Percentiles rank a stretch among this genome's conserved stretches.
These are phyloP conservation scores for Hippopotamus amphibius DNA, from an alignment of 2,113 vertebrate genomes.

Conservation along the genomic window DNA sequence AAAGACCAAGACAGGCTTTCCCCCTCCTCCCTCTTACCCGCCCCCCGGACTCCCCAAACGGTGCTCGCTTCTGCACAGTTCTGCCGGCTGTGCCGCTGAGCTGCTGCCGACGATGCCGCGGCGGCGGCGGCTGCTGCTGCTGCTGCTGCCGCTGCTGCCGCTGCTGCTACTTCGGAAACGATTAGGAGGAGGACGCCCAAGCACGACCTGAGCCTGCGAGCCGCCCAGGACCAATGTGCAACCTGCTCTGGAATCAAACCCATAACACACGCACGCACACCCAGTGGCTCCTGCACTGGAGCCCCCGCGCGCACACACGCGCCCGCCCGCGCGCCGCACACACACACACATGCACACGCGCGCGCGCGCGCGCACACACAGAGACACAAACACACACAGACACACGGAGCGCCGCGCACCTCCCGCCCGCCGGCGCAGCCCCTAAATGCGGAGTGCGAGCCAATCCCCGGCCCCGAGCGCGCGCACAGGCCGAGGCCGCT, in stretches of 20 bases:
- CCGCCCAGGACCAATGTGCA: slow-evolving; percentile 84
- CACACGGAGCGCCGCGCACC: background rate
- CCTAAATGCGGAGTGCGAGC: slow-evolving; percentile 67
- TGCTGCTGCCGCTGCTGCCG: slow-evolving; percentile 47
- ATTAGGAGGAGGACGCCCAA: slow-evolving; percentile 79
- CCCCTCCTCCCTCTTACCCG: slow-evolving; percentile 79
- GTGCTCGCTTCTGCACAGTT: slow-evolving; percentile 79
- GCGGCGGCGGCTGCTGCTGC: slow-evolving; percentile 1
- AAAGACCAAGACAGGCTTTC: slow-evolving; percentile 73
- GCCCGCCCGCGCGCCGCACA: slow-evolving; percentile 45
- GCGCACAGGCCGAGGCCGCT: slow-evolving; percentile 52
- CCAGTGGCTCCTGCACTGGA: slow-evolving; percentile 77
- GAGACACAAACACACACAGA: background rate
- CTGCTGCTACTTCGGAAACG: slow-evolving; percentile 75
- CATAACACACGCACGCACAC: slow-evolving; percentile 82
- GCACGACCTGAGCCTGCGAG: slow-evolving; percentile 80
- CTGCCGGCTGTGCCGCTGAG: slow-evolving; percentile 65
- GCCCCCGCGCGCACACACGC: slow-evolving; percentile 70
- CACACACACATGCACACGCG: background rate
- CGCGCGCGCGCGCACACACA: background rate
- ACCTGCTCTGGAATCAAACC: slow-evolving; percentile 85
- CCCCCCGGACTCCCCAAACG: slow-evolving; percentile 77
- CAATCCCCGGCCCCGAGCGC: slow-evolving; percentile 78
- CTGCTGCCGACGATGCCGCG: slow-evolving; percentile 58
- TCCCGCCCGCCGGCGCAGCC: slow-evolving; percentile 66